Conservation (phyloP, 1,140 invertebrate genomes). For the Kradibia gibbosae region DNA sequence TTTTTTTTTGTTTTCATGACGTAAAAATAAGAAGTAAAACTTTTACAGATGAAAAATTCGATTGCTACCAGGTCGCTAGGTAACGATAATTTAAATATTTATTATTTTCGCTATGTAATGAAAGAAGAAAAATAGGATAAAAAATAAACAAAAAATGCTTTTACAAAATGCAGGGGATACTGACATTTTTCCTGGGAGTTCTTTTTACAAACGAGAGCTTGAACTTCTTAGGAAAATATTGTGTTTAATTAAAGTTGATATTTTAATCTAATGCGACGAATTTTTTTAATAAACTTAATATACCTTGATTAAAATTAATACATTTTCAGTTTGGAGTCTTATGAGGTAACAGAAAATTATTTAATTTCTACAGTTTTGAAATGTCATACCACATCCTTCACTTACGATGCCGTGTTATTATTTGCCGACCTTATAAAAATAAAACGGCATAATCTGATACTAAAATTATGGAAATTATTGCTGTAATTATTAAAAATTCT, state of each 20-base stretch:
- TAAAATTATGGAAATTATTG: not conserved
- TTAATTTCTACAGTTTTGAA: not conserved
- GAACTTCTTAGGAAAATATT: constrained; percentile 13
- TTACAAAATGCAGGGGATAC: constrained; percentile 14
- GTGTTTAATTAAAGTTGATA: constrained; percentile 20
- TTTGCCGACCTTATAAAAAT: not conserved
- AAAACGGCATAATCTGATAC: not conserved
- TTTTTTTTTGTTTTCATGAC: too few relatives aligned
- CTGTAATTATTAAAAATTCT: not conserved
- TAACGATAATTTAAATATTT: constrained; percentile 13
- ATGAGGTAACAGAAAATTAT: not conserved
- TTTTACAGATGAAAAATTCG: not conserved
- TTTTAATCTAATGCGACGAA: not conserved
- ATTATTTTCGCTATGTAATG: not conserved
- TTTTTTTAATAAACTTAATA: not conserved
- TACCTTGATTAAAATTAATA: not conserved
- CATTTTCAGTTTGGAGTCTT: not conserved
- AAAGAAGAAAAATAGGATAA: not conserved
- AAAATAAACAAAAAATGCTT: not conserved
- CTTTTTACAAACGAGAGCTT: not conserved
- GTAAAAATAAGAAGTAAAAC: constrained; percentile 11
- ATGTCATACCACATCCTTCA: not conserved
- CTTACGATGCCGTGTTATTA: not conserved
- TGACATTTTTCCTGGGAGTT: constrained; percentile 1
- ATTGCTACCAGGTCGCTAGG: not conserved